Base-by-base conservation (phyloP, 2,797 vertebrate species). In the Steatocranus sp. region DNA sequence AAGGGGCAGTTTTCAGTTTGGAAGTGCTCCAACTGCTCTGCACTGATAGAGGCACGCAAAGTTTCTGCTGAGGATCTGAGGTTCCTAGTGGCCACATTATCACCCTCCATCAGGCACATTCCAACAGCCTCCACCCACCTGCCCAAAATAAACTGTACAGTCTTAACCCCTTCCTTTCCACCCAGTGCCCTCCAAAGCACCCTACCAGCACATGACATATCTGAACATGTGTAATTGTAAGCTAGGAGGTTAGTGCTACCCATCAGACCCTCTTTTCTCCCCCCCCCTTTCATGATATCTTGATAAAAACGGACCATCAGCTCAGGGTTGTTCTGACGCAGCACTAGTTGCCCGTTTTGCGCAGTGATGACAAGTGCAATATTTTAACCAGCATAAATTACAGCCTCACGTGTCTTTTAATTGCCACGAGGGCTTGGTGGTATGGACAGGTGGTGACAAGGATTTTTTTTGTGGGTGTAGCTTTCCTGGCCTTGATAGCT, bases 71-170 rank as follows among this genome's bases (percentile, higher is more conserved):
- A 92, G 87, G 93, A 95, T 90, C 92, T 90, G 90, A 76, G 84
- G 89, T 93, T 93, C 89, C 91, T 90, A 91, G 86, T 92, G 92
- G 92, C 87, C 93, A 96, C 93, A 96, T 96, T 96, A 96, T 96
- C 95, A 94, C 94, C 91, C 93, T 87, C 89, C 95, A 94, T 94
- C 95, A 96, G 95, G 96, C 95, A 92, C 95, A 96, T 96, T 96
- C 96, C 95, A 93, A 78, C 89, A 80, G 93, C 93, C 94, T 94
- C 95, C 96, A 96, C 96, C 96, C 96, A 96, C 94, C 95, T 96
- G 93, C 96, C 94, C 91, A 95, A 96, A 96, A 97, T 96, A 96
- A 96, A 96, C 96, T 87, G 87, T 89, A 83, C 54, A 70, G 32
- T 76, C 66, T 96, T 96, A 96, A 96, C 95, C 94, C 94, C 79